Evolutionary conservation across 1,140 invertebrate genomes (phyloP), one percentile per base, ranked within the genome.

Genomic region (Ceratitis capitata): DNA sequence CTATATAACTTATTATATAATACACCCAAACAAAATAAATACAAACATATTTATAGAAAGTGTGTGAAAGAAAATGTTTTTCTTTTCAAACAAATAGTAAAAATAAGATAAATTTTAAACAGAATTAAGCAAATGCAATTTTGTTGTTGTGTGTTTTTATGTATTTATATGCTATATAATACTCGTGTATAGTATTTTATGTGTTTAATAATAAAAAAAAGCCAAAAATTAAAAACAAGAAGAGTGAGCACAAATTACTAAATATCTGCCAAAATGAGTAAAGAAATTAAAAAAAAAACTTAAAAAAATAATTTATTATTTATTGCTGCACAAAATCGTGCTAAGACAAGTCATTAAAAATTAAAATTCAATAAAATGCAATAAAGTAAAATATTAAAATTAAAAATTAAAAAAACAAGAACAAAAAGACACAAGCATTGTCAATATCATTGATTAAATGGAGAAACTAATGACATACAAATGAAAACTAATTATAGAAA

Each of bases 371-470:
- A 74, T 35, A 74, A 35, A 74, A 42, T 23, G 29, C 7, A 32
- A 35, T 4, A 16, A 35, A 74, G 29, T 7, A 61, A 26, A 64
- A 35, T 12, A 58, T 26, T 61, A 78, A 23, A 87, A 87, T 61
- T 88, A 53, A 88, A 88, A 87, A 82, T 74, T 83, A 87, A 86
- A n/a, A n/a, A n/a, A 89, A 84, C 87, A 56, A 83, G 87, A 16
- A 16, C 19, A 12, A 69, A 69, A 69, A 69, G 61, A 69, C 61
- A 87, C 83, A 51, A 88, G 9, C 47, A 58, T 84, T 53, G 56
- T 42, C 29, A 84, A 84, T 84, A 61, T 23, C 51, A 58, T 45
- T 84, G 56, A 23, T 16, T 51, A 83, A 51, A n/a, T 45, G 23
- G 45, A 7, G 47, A 82, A 82, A 45, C 7, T 2, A 19, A 10